Base-by-base conservation (phyloP, 2,888 invertebrate species). In the Hyposoter didymator region DNA sequence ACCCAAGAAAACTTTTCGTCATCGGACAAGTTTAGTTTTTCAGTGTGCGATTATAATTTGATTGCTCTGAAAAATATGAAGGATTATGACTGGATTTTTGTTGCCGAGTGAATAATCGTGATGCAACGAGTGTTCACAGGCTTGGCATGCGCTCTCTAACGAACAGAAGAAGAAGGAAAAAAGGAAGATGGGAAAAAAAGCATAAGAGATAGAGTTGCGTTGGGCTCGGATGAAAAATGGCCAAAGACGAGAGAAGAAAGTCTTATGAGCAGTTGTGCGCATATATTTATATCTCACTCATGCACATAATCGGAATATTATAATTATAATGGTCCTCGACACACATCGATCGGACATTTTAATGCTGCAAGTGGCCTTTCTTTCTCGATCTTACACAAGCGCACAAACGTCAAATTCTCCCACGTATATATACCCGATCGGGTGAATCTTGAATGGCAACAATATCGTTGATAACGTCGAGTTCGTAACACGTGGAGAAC, bases 341-440 rank as follows among this genome's bases (percentile, higher is more conserved):
- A 75, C 52, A 78, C 75, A 70, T 76, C 43, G 70, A 76, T 80
- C 80, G 62, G 73, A 35, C 70, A 39, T 72, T 79, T 80, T 64
- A 75, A 80, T 72, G 72, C 70, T 39, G 43, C 74, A 78, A 82
- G 80, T 80, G 79, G 80, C 85, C 80, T 79, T 85, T 82, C 78
- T 79, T 82, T 83, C 76, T 76, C 76, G 73, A 78, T 78, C 72
- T 80, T 78, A 76, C 80, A 69, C 80, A 80, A 75, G 66, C 70
- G 59, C 85, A 52, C 22, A 73, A 59, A 55, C 59, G 72, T 49
- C 14, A 78, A 78, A 62, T 78, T 55, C 19, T 45, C 62, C 49
- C 19, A 22, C 59, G 47, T 79, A 72, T 72, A 79, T 79, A 79
- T 64, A 72, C 72, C 70, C 62, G n/a, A 55, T 62, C 52, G 45